phyloP scores from a whole-genome alignment of 2,888 invertebrate species.

The Acanthoscelides obtectus region DNA sequence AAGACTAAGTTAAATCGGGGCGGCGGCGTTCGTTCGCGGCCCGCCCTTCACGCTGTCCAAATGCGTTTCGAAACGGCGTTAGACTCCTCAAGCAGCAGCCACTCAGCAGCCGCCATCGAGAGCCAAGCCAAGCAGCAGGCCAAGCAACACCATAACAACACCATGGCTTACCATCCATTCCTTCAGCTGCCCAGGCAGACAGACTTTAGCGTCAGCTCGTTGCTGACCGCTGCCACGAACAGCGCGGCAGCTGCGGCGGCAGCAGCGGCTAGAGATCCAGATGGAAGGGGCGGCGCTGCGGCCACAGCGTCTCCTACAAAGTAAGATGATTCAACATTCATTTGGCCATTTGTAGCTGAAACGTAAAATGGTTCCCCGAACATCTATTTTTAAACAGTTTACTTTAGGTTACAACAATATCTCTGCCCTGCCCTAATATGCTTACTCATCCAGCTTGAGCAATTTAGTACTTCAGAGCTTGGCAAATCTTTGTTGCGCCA shows the following conservation, averaged over 20 bases:
- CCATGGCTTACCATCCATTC: constrained; percentile 81
- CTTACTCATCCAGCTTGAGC: too few species aligned
- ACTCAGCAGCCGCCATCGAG: constrained; percentile 24
- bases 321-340: too few species aligned
- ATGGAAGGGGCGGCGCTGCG: constrained; percentile 41
- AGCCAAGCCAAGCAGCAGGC: not conserved
- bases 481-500: too few species aligned
- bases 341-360: too few species aligned
- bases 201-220: constrained; percentile 88
- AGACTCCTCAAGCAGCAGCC: constrained; percentile 45
- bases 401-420: too few species aligned
- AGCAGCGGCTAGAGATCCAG: constrained; percentile 29
- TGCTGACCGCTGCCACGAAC: constrained; percentile 69
- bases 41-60: constrained; percentile 13
- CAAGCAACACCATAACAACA: constrained; percentile 42
- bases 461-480: too few species aligned
- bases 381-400: too few species aligned
- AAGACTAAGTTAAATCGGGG: not conserved
- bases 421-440: too few species aligned
- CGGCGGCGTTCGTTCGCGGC: constrained; percentile 5
- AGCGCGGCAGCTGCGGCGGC: constrained; percentile 44
- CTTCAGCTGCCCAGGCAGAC: constrained; percentile 87
- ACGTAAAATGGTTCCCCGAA: too few species aligned
- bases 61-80: constrained; percentile 55
- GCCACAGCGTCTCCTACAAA: not conserved